These are phyloP conservation scores for Ochropacha duplaris DNA, from an alignment of 2,888 invertebrate species.

Conservation along the genomic window DNA sequence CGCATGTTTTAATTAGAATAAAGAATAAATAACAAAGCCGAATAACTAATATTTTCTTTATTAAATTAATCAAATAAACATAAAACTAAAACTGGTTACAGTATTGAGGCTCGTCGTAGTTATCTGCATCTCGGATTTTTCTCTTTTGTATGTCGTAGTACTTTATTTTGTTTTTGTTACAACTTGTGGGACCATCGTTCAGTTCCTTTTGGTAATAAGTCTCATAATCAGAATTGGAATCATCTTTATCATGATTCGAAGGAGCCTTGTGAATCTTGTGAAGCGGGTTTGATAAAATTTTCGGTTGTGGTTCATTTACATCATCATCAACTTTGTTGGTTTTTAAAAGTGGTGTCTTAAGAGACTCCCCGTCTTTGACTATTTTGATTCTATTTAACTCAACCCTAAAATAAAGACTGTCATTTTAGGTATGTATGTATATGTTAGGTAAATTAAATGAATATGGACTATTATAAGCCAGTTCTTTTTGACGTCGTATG, in stretches of 20 bases:
- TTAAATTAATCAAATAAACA: slow-evolving; percentile 4
- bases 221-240: slow-evolving; percentile 52
- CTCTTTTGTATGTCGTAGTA: slow-evolving; percentile 58
- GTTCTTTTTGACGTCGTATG: too few relatives aligned
- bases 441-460: not conserved
- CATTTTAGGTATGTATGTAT: not conserved
- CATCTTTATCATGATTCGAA: slow-evolving; percentile 20
- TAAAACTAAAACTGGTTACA: slow-evolving; percentile 36
- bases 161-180: slow-evolving; percentile 57
- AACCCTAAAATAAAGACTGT: slow-evolving; percentile 48
- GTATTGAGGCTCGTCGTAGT: slow-evolving; percentile 36
- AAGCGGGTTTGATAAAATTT: slow-evolving; percentile 17
- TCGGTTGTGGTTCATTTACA: slow-evolving; percentile 12
- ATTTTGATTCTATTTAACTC: slow-evolving; percentile 66
- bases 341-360: slow-evolving; percentile 15
- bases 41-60: not conserved
- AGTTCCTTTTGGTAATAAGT: slow-evolving; percentile 58
- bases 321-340: slow-evolving; percentile 17
- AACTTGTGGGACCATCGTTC: slow-evolving; percentile 41
- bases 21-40: not conserved
- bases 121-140: slow-evolving; percentile 39
- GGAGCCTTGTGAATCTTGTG: slow-evolving; percentile 18
- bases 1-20: slow-evolving; percentile 32
- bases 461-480: too few relatives aligned
- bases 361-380: slow-evolving; percentile 24